Conservation (phyloP, 2,113 vertebrate species). For the Saguinus midas region DNA sequence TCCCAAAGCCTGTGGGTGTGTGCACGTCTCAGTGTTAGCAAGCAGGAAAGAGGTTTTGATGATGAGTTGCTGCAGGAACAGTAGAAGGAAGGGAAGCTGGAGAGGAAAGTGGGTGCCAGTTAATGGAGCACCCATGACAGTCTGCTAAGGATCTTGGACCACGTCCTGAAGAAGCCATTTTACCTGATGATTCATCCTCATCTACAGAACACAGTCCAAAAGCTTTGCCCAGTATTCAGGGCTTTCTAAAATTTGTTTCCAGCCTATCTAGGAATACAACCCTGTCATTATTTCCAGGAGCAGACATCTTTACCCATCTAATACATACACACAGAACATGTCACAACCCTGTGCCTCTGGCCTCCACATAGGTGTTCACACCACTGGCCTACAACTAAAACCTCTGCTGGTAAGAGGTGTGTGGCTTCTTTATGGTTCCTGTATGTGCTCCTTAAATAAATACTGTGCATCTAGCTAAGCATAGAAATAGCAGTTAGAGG, state of each 20-base stretch:
- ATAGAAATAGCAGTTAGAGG: neutral
- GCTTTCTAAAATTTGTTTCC: neutral
- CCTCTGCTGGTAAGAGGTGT: accelerated
- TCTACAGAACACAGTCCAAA: neutral
- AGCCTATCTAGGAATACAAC: neutral
- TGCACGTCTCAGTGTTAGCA: neutral
- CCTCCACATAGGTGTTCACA: neutral
- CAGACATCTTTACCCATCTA: neutral
- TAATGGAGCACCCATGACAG: accelerated
- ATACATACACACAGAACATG: accelerated
- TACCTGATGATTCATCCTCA: neutral
- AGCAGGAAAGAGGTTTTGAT: no score
- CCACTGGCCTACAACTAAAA: neutral
- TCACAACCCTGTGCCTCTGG: neutral
- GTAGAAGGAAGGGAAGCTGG: neutral
- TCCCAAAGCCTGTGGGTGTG: accelerated
- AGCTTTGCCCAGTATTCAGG: neutral
- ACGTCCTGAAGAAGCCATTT: neutral
- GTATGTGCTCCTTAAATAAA: neutral
- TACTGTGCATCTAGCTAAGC: neutral
- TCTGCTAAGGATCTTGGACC: neutral
- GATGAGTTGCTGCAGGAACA: no score
- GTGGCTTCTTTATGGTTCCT: neutral
- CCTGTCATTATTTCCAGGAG: neutral
- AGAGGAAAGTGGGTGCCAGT: neutral